Base-by-base conservation (phyloP, 1,140 invertebrate species). In the Lasaia peninsularis region DNA sequence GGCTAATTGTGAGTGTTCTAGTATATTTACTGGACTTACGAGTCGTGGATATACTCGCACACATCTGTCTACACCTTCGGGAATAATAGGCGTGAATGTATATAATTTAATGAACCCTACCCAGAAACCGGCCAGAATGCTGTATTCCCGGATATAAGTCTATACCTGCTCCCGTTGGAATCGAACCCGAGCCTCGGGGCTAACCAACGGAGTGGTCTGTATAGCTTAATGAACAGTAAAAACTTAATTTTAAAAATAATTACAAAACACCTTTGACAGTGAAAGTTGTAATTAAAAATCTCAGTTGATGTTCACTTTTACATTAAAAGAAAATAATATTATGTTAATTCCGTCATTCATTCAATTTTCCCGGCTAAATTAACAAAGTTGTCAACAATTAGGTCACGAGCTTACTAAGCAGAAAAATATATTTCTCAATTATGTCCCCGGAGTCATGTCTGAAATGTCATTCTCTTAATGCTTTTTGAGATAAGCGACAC, bases 381-480 rank as follows among this genome's bases (percentile, higher is more conserved):
- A 44, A 44, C 37, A 44, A 20, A 48, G 40, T 48, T 48, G 40
- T 48, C 20, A 48, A 48, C 40, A 48, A 48, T 21, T 48, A 20
- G 40, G 40, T 48, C 40, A 48, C 40, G 40, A n/a, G 40, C 10
- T 48, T 48, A 21, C 40, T 48, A 48, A 48, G 40, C 40, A 48
- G 16, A 48, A 48, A 48, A 48, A 21, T 48, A 48, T 48, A 21
- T 48, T 48, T 48, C 40, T 48, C 40, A 48, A 48, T 48, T 48
- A 48, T 8, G 40, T 5, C 20, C 10, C 16, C 40, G 40, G 20
- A 20, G 40, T 48, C 40, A 48, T 20, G 40, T 48, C 11, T 48
- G 40, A 48, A 48, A 48, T 21, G 40, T 48, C 18, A 21, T 48
- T 48, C 20, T 48, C 16, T 48, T 48, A 48, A 48, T 20, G 10